Evolutionary conservation across 2,113 vertebrate species (phyloP).

Genomic region (Brachionichthys hirsutus): DNA sequence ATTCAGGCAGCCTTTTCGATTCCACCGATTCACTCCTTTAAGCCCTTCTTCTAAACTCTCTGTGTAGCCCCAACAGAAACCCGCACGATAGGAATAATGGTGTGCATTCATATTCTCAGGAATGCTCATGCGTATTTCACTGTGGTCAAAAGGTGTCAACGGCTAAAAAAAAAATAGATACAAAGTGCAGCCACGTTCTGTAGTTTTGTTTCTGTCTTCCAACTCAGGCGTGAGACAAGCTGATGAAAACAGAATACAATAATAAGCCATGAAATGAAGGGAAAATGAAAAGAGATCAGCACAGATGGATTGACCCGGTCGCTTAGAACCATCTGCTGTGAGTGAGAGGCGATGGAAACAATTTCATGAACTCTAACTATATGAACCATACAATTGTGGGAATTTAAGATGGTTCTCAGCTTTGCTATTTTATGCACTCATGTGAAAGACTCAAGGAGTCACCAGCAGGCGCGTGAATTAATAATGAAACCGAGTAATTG

Average conservation of each 20-base stretch:
- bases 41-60: conserved; percentile 42
- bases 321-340: background rate
- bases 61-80: conserved; percentile 42
- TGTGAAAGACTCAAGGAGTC: too few species aligned
- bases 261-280: conserved; percentile 55
- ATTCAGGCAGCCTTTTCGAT: conserved; percentile 55
- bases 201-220: conserved; percentile 31
- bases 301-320: conserved; percentile 46
- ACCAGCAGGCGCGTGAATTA: too few species aligned
- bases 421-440: too few species aligned
- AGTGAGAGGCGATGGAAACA: background rate
- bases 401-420: too few species aligned
- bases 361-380: background rate
- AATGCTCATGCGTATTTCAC: conserved; percentile 5
- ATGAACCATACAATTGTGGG: too few species aligned
- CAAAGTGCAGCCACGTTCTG: background rate
- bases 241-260: conserved; percentile 30
- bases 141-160: background rate
- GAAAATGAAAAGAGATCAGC: conserved; percentile 56
- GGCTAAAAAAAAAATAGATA: background rate
- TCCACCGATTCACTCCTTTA: conserved; percentile 55
- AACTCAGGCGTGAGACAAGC: conserved; percentile 50
- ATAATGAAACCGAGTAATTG: too few species aligned
- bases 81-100: background rate
- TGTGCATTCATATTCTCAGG: conserved; percentile 11